A percentile compares a stretch with the other conserved stretches of the same genome.
phyloP scores from a whole-genome alignment of 2,888 invertebrate species.

The Choreutis nemorana region DNA sequence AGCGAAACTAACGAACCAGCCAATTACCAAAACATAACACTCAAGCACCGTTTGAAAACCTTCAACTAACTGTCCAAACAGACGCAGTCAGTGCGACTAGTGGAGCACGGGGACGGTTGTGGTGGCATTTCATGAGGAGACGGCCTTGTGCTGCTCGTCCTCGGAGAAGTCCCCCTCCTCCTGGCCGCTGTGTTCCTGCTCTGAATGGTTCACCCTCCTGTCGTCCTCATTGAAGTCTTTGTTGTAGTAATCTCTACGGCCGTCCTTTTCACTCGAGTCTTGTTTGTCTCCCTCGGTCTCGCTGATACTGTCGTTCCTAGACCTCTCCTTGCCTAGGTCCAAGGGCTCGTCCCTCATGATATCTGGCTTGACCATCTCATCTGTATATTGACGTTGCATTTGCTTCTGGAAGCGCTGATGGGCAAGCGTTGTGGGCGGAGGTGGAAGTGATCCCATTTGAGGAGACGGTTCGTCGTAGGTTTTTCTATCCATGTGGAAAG shows the following conservation, averaged over 20 bases:
- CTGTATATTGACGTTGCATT: conserved; percentile 69
- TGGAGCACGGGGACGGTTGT: conserved; percentile 17
- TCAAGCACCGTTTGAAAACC: conserved; percentile 56
- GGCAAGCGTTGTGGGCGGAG: conserved; percentile 53
- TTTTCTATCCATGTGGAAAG: conserved; percentile 60
- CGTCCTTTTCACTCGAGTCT: conserved; percentile 62
- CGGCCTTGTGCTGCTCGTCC: conserved; percentile 44
- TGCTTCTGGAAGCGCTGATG: conserved; percentile 71
- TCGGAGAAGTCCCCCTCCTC: conserved; percentile 59
- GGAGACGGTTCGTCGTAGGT: conserved; percentile 67
- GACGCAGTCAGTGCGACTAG: conserved; percentile 24
- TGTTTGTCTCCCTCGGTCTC: conserved; percentile 54
- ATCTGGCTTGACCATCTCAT: conserved; percentile 61
- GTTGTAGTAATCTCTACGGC: conserved; percentile 33
- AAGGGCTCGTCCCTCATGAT: conserved; percentile 65
- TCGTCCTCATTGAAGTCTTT: conserved; percentile 36
- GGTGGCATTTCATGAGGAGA: conserved; percentile 42
- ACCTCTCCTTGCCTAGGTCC: conserved; percentile 63
- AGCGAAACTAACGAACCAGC: conserved; percentile 36
- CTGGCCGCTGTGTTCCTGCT: conserved; percentile 38
- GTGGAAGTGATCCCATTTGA: conserved; percentile 62
- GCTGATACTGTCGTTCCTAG: conserved; percentile 39
- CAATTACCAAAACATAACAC: conserved; percentile 58
- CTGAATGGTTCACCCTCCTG: conserved; percentile 27
- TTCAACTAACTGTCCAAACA: conserved; percentile 43